phyloP scores from a whole-genome alignment of 2,888 invertebrate genomes.

The Liposcelis brunnea region DNA sequence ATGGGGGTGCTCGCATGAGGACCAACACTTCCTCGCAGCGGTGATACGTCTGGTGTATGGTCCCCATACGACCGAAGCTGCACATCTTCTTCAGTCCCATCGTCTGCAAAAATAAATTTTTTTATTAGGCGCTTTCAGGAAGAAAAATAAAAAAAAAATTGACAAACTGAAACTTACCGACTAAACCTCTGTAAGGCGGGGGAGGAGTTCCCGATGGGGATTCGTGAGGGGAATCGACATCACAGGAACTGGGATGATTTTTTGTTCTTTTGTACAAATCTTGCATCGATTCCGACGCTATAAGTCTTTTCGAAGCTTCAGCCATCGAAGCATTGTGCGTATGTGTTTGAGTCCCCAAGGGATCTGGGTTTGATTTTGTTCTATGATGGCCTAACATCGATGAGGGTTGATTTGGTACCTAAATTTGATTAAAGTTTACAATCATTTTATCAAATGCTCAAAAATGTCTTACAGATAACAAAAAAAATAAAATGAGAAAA shows the following conservation, averaged over 20 bases:
- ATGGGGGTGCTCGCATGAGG: background rate
- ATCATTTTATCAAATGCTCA: constrained; percentile 1
- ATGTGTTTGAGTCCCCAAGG: constrained; percentile 20
- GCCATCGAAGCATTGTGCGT: constrained; percentile 18
- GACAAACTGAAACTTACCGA: background rate
- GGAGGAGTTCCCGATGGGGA: constrained; percentile 79
- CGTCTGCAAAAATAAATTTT: background rate
- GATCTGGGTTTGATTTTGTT: constrained; percentile 47
- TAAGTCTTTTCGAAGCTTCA: constrained; percentile 27
- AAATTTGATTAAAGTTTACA: constrained; percentile 10
- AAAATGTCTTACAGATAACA: too few relatives aligned
- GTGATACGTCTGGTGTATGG: background rate
- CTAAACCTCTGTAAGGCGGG: constrained; percentile 46
- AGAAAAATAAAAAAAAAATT: background rate
- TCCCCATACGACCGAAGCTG: background rate
- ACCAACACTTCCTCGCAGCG: background rate
- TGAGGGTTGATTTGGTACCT: constrained; percentile 20
- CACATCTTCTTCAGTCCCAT: background rate
- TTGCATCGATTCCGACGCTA: constrained; percentile 41
- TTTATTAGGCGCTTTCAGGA: background rate
- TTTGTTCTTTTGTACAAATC: constrained; percentile 29
- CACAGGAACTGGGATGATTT: constrained; percentile 23
- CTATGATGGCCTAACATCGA: constrained; percentile 32
- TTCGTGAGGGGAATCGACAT: constrained; percentile 27
- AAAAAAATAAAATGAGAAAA: too few relatives aligned